A percentile compares a stretch with the other conserved stretches of the same genome.
These are phyloP conservation scores for Dryas iulia DNA, from an alignment of 1,140 invertebrate genomes.

Conservation along the genomic window DNA sequence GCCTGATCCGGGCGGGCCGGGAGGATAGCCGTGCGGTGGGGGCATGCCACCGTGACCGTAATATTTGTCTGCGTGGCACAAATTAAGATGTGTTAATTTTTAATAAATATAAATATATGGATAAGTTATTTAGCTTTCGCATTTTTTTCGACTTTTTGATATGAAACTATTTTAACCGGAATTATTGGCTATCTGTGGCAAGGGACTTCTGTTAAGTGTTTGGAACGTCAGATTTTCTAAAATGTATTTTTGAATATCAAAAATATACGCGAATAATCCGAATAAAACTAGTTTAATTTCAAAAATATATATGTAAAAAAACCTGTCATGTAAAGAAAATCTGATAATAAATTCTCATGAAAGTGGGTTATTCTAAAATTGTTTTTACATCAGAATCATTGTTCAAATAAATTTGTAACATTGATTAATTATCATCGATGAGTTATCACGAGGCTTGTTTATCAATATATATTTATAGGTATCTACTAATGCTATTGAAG, in stretches of 20 bases:
- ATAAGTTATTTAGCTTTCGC: no score
- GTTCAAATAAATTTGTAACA: neutral
- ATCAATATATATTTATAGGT: neutral
- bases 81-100: neutral
- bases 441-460: neutral
- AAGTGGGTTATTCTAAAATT: neutral
- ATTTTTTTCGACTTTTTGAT: no score
- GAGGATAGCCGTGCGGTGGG: conserved; percentile 50
- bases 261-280: no score
- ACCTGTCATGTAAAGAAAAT: no score
- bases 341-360: no score
- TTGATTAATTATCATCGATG: neutral
- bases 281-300: no score
- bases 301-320: no score
- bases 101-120: neutral
- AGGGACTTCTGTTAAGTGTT: no score
- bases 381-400: neutral
- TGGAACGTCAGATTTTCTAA: no score
- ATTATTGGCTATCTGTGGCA: no score
- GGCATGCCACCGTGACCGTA: conserved; percentile 57
- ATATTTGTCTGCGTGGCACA: conserved; percentile 60
- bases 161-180: no score
- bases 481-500: neutral
- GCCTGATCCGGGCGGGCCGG: conserved; percentile 41
- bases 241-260: no score